Evolutionary conservation across 2,797 vertebrate species (phyloP).

Genomic region (Lutjanus argentimaculatus): DNA sequence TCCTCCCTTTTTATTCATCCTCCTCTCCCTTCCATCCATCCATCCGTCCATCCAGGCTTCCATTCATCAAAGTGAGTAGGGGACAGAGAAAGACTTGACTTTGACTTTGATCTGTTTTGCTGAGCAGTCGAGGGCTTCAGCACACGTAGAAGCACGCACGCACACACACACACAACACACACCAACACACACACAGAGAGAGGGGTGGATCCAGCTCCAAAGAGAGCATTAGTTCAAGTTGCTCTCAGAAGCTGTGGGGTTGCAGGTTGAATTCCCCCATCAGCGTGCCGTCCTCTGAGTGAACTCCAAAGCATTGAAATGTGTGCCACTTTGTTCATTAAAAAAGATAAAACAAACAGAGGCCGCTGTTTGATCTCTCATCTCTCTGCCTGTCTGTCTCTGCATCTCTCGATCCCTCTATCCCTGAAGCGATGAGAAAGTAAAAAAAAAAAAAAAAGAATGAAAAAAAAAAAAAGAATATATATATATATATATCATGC

Average conservation of each 20-base stretch:
- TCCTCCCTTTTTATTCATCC: constrained; percentile 33
- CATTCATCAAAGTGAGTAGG: constrained; percentile 62
- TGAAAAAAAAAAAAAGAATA: background rate
- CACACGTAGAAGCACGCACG: constrained; percentile 19
- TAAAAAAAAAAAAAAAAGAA: background rate
- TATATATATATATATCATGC: background rate
- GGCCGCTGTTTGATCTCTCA: constrained; percentile 56
- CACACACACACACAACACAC: constrained; percentile 18
- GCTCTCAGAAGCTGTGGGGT: constrained; percentile 31
- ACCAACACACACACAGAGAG: constrained; percentile 34
- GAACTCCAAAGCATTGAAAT: constrained; percentile 45
- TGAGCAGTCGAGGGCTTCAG: constrained; percentile 25
- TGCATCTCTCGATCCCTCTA: background rate
- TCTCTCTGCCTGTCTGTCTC: constrained; percentile 24
- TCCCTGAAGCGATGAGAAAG: constrained; percentile 35
- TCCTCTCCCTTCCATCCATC: constrained; percentile 8
- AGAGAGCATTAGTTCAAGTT: constrained; percentile 33
- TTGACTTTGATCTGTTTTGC: constrained; percentile 65
- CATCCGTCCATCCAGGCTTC: constrained; percentile 21
- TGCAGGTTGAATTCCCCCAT: constrained; percentile 54
- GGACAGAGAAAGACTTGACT: constrained; percentile 58
- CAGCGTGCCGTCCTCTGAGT: constrained; percentile 22
- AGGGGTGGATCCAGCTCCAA: constrained; percentile 4
- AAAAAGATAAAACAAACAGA: constrained; percentile 63
- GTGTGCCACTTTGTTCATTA: constrained; percentile 63